Conservation (phyloP, 2,797 vertebrate species). For the Clarias pachynema region DNA sequence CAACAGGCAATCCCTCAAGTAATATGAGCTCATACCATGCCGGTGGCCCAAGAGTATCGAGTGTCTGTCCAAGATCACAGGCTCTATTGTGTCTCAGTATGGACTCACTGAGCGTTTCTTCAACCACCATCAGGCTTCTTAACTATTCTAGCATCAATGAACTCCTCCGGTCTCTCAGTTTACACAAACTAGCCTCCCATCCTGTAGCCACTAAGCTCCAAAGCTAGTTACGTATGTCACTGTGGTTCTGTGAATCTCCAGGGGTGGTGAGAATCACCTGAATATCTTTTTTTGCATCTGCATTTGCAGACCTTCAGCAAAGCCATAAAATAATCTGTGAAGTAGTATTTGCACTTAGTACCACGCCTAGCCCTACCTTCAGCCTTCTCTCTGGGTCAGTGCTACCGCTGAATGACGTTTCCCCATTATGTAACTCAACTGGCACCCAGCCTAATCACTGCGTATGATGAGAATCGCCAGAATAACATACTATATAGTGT, state of each 20-base stretch:
- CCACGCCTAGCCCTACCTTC: not conserved
- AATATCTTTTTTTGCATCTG: not conserved
- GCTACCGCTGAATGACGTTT: not conserved
- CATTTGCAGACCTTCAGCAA: not conserved
- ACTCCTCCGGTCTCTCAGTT: conserved; percentile 61
- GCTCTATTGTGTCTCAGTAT: conserved; percentile 71
- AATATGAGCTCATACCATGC: conserved; percentile 68
- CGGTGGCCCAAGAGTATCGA: conserved; percentile 65
- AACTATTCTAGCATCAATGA: conserved; percentile 63
- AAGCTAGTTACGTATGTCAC: not conserved
- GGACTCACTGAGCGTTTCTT: conserved; percentile 51
- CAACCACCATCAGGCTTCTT: conserved; percentile 46
- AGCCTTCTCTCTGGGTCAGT: not conserved
- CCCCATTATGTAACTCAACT: not conserved
- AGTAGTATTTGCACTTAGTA: too few species aligned
- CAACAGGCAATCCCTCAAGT: conserved; percentile 66
- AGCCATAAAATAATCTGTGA: not conserved
- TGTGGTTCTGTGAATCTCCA: not conserved
- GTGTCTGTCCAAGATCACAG: conserved; percentile 75
- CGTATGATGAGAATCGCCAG: not conserved
- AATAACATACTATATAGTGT: not conserved
- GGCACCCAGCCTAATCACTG: not conserved
- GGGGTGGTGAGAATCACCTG: not conserved
- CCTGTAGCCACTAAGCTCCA: not conserved
- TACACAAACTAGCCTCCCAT: conserved; percentile 43